Conservation (phyloP, 2,113 vertebrate species). For the Vombatus ursinus region DNA sequence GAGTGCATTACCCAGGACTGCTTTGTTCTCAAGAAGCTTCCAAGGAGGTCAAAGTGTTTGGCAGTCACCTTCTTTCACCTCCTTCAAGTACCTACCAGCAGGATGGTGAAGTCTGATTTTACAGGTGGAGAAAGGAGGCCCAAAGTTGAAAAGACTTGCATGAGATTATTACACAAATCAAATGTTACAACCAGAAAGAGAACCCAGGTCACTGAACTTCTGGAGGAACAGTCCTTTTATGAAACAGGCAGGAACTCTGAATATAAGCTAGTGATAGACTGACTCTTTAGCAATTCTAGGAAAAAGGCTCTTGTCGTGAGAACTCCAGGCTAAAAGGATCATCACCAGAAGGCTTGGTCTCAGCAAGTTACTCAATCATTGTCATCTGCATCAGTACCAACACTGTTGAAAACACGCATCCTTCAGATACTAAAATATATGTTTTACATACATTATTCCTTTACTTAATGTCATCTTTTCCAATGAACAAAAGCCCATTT, state of each 20-base stretch:
- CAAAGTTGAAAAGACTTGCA: not conserved
- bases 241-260: not conserved
- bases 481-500: not conserved
- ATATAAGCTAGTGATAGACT: not conserved
- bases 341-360: not conserved
- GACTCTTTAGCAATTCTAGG: not conserved
- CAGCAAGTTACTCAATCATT: not conserved
- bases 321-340: not conserved
- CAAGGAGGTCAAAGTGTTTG: not conserved
- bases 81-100: not conserved
- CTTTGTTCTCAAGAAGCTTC: not conserved
- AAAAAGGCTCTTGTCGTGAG: not conserved
- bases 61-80: not conserved
- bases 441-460: not conserved
- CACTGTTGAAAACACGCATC: not conserved
- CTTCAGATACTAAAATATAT: not conserved
- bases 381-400: not conserved
- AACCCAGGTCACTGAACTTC: not conserved
- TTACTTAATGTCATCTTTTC: not conserved
- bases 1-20: not conserved
- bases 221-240: not conserved
- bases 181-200: not conserved
- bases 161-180: not conserved
- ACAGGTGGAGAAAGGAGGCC: not conserved
- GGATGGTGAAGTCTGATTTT: not conserved